Evolutionary conservation across 92 coral and sea anemone species (phyloP).

Genomic region (Desmophyllum pertusum): DNA sequence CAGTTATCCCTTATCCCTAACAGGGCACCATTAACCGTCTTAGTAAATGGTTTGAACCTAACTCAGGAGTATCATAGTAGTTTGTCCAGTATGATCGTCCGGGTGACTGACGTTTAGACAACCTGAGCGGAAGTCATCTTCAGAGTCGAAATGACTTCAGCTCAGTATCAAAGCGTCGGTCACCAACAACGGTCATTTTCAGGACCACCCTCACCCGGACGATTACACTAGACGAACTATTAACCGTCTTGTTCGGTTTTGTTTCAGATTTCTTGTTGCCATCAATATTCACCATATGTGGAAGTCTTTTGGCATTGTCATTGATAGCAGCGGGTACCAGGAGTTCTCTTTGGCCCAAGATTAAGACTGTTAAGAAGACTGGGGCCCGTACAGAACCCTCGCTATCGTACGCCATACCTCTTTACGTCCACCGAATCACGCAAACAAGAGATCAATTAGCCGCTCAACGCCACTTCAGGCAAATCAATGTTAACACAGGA

Average conservation of each 20-base stretch:
- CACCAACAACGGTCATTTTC: too few species aligned
- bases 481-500: background rate
- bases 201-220: too few species aligned
- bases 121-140: too few species aligned
- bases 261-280: constrained; percentile 22
- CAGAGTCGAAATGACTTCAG: too few species aligned
- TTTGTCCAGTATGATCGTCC: too few species aligned
- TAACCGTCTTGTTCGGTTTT: background rate
- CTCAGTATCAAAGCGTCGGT: too few species aligned
- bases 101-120: too few species aligned
- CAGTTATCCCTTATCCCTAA: too few species aligned
- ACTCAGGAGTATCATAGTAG: too few species aligned
- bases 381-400: background rate
- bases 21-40: too few species aligned
- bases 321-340: constrained; percentile 10
- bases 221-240: too few species aligned
- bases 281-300: constrained; percentile 10
- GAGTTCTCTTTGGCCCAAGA: constrained; percentile 9
- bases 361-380: background rate
- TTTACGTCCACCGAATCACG: constrained; percentile 36
- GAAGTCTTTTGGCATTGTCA: constrained; percentile 28
- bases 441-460: constrained; percentile 21
- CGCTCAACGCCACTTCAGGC: background rate
- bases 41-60: too few species aligned
- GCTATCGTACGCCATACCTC: background rate